A percentile compares a stretch with the other conserved stretches of the same genome.
Evolutionary conservation across 2,797 vertebrate genomes (phyloP).

Genomic region (Crocidura indochinensis): DNA sequence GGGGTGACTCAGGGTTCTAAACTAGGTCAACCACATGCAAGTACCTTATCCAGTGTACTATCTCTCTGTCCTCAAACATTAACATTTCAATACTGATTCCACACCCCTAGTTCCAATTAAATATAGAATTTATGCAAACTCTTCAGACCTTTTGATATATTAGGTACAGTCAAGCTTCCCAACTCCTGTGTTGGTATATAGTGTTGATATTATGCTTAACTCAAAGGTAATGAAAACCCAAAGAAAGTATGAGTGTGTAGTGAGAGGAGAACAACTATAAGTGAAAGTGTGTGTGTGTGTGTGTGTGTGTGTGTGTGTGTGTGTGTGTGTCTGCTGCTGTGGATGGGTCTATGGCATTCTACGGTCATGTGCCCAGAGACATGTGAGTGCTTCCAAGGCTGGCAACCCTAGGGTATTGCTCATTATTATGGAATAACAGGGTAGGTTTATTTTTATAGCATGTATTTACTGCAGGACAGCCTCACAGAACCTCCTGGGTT

Average conservation of each 20-base stretch:
- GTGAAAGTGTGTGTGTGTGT: neutral
- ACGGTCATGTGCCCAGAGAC: slow-evolving; percentile 50
- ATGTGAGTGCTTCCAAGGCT: slow-evolving; percentile 23
- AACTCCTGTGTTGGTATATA: neutral
- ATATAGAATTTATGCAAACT: neutral
- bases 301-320: neutral
- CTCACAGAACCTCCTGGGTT: slow-evolving; percentile 76
- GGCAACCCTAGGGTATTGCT: slow-evolving; percentile 75
- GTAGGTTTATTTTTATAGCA: slow-evolving; percentile 83
- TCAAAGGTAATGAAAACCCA: neutral
- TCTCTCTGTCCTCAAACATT: no score
- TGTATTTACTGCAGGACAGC: slow-evolving; percentile 79
- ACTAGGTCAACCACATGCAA: no score
- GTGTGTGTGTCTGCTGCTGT: neutral
- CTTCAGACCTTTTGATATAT: neutral
- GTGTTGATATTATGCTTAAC: neutral
- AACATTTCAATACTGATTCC: neutral
- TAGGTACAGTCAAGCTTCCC: neutral
- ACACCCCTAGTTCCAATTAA: neutral
- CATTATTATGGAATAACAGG: slow-evolving; percentile 70
- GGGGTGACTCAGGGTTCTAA: no score
- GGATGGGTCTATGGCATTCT: slow-evolving; percentile 22
- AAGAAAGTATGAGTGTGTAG: neutral
- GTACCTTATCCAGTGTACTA: no score
- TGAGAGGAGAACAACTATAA: neutral